Evolutionary conservation across 2,888 invertebrate species (phyloP), one percentile per base, ranked within the genome.

Genomic region (Catocala fraxini): DNA sequence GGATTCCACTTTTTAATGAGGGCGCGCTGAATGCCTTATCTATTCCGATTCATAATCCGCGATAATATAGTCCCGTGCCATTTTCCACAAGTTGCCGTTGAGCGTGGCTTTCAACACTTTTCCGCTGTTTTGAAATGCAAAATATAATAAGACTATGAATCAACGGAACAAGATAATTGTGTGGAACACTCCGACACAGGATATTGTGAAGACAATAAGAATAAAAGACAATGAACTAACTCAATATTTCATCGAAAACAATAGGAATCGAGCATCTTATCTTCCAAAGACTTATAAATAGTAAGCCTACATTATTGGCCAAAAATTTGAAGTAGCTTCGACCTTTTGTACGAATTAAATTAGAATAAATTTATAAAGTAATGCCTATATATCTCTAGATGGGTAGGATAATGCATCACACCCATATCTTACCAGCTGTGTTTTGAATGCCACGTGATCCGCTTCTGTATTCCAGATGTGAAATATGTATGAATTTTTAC

Each of bases 21-120:
- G 83, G 70, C 83, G 82, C 81, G 82, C 79, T 87, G 87, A 88
- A 86, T 87, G 80, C 84, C 85, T 88, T 89, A 90, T 89, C 86
- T 88, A 81, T 81, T 72, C 74, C 75, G 79, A 85, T 89, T 88
- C 86, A 87, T 86, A 88, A 86, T 84, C 80, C 82, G 67, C 69
- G 84, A 84, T 88, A 85, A 84, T 81, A 72, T 63, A 77, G 76
- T 73, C 77, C 71, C 72, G 62, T 76, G 75, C 73, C 77, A 77
- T 85, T 85, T 83, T 83, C 82, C 71, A 80, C 65, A 65, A 81
- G 71, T 75, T 71, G 71, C 64, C 54, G 68, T 65, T 71, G 61
- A 69, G 48, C 51, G 62, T 1, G 58, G 75, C 73, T 79, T 83
- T 80, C 71, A 80, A 70, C 76, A 75, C 74, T 79, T 81, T 72